phyloP scores from a whole-genome alignment of 2,888 invertebrate species.

The Drosophila mercatorum region DNA sequence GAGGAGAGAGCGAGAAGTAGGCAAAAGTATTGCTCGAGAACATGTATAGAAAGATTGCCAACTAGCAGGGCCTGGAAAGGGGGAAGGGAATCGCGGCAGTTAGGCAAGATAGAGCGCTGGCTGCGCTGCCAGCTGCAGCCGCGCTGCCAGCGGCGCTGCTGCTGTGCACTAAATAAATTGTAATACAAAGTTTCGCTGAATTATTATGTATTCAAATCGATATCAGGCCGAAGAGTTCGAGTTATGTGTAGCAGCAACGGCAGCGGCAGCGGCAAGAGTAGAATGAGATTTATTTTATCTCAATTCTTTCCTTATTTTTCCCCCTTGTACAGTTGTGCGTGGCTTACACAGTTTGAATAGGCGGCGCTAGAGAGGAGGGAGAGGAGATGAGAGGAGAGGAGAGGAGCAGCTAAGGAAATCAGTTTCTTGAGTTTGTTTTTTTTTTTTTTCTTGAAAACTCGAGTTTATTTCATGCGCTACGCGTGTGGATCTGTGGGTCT shows the following conservation, averaged over 20 bases:
- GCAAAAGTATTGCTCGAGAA: slow-evolving; percentile 69
- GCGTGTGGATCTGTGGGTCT: neutral
- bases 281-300: slow-evolving; percentile 27
- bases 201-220: slow-evolving; percentile 80
- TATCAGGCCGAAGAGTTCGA: slow-evolving; percentile 56
- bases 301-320: slow-evolving; percentile 4
- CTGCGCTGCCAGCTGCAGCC: slow-evolving; percentile 8
- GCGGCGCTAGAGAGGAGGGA: neutral
- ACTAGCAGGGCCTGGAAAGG: slow-evolving; percentile 37
- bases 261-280: slow-evolving; percentile 1
- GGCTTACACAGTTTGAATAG: neutral
- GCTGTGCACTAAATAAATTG: slow-evolving; percentile 77
- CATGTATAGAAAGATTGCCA: slow-evolving; percentile 70
- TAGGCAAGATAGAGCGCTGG: slow-evolving; percentile 26
- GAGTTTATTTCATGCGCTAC: slow-evolving; percentile 2
- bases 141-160: slow-evolving; percentile 12
- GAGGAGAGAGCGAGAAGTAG: slow-evolving; percentile 39
- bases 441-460: neutral
- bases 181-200: slow-evolving; percentile 79
- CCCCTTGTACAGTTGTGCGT: slow-evolving; percentile 42
- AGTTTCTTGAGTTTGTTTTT: neutral
- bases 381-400: neutral
- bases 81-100: neutral
- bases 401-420: slow-evolving; percentile 11
- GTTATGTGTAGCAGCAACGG: slow-evolving; percentile 31